These are phyloP conservation scores for Tragulus kanchil DNA, from an alignment of 2,113 vertebrate genomes.

Conservation along the genomic window DNA sequence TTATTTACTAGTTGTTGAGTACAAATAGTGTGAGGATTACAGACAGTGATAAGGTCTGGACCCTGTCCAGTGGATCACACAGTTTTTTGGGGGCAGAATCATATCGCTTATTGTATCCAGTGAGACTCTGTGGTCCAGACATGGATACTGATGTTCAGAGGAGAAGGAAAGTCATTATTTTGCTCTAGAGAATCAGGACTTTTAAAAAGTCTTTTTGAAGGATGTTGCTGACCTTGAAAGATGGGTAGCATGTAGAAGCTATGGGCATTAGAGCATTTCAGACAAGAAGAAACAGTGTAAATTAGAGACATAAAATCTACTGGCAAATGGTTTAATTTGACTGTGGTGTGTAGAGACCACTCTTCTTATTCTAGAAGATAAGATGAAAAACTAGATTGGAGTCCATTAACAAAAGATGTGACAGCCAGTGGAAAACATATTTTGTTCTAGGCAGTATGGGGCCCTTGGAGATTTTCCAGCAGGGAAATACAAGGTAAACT, in stretches of 20 bases:
- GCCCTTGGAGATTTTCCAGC: not conserved
- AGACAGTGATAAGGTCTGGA: not conserved
- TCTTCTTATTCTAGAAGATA: constrained; percentile 34
- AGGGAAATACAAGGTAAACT: not conserved
- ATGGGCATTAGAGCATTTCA: not conserved
- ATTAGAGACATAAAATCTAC: not conserved
- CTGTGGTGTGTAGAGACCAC: not conserved
- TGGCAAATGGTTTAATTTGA: constrained; percentile 42
- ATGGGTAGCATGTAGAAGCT: not conserved
- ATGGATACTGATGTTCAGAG: not conserved
- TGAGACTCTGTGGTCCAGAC: not conserved
- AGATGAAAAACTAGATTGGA: not conserved
- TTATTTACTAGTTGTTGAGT: not conserved
- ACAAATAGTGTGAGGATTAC: not conserved
- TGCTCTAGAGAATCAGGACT: not conserved
- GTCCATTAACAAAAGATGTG: not conserved
- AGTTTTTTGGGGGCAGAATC: not conserved
- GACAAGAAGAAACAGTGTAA: not conserved
- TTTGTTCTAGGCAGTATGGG: constrained; percentile 21
- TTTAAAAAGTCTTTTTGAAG: constrained; percentile 9
- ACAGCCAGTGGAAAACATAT: not conserved
- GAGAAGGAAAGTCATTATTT: not conserved
- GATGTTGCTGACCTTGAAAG: not conserved
- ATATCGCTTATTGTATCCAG: not conserved
- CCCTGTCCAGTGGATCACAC: not conserved